phyloP scores from a whole-genome alignment of 1,140 invertebrate species.

The Akabosia matsudoensis region DNA sequence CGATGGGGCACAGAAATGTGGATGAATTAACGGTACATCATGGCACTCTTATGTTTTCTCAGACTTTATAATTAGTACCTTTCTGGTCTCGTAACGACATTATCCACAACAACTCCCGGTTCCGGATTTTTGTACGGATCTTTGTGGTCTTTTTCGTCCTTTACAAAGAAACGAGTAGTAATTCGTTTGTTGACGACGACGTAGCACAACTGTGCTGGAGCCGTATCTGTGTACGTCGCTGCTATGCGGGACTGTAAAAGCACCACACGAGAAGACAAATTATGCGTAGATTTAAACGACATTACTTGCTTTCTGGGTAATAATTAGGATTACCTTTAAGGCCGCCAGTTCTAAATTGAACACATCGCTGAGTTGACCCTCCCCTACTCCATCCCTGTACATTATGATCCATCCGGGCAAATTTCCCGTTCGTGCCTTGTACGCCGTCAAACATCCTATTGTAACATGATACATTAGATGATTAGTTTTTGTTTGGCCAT shows the following conservation, averaged over 20 bases:
- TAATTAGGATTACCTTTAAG: neutral
- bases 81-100: slow-evolving; percentile 64
- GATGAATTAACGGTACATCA: too few relatives aligned
- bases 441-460: slow-evolving; percentile 61
- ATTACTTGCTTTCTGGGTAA: too few relatives aligned
- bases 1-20: too few relatives aligned
- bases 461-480: too few relatives aligned
- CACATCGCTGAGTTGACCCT: slow-evolving; percentile 73
- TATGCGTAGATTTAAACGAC: too few relatives aligned
- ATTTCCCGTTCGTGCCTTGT: slow-evolving; percentile 57
- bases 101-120: slow-evolving; percentile 80
- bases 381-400: slow-evolving; percentile 89
- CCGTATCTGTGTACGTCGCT: too few relatives aligned
- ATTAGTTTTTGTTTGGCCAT: too few relatives aligned
- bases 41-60: too few relatives aligned
- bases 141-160: slow-evolving; percentile 35
- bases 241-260: too few relatives aligned
- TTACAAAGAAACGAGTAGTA: slow-evolving; percentile 69
- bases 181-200: slow-evolving; percentile 88
- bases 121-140: slow-evolving; percentile 67
- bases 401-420: slow-evolving; percentile 76
- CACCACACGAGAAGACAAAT: too few relatives aligned
- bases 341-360: slow-evolving; percentile 58
- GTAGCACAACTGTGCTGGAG: slow-evolving; percentile 63
- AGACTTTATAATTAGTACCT: slow-evolving; percentile 71